Evolutionary conservation across 2,888 invertebrate species (phyloP).

Genomic region (Eristalinus sepulchralis): DNA sequence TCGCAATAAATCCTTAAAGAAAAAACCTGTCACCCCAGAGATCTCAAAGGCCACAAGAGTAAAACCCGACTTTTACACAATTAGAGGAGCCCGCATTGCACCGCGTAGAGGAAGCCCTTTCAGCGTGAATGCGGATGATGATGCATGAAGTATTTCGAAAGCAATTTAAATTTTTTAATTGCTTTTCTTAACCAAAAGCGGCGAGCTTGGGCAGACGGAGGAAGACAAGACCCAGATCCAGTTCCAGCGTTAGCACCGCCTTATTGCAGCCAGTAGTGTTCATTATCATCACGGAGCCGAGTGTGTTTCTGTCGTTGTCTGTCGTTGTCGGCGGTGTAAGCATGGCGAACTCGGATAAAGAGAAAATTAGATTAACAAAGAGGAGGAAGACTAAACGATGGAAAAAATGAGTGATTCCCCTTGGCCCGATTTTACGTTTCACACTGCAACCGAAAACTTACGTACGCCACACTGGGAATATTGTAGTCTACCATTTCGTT

Average conservation of each 20-base stretch:
- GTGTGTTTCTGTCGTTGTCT: slow-evolving; percentile 1
- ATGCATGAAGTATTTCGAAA: slow-evolving; percentile 61
- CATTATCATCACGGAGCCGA: slow-evolving; percentile 24
- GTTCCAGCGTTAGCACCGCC: neutral
- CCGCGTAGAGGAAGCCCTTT: neutral
- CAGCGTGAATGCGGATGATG: neutral
- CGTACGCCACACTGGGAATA: neutral
- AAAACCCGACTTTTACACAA: slow-evolving; percentile 19
- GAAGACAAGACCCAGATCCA: slow-evolving; percentile 31
- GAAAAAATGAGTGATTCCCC: slow-evolving; percentile 45
- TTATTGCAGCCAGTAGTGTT: slow-evolving; percentile 36
- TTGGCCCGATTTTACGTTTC: neutral
- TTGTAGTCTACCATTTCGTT: slow-evolving; percentile 34
- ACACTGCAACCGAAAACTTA: slow-evolving; percentile 26
- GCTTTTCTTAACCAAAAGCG: slow-evolving; percentile 61
- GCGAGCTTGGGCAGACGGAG: neutral
- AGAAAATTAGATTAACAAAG: slow-evolving; percentile 51
- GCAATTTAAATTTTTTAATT: slow-evolving; percentile 67
- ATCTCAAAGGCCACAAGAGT: neutral
- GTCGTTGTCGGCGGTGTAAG: slow-evolving; percentile 31
- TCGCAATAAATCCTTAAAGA: neutral
- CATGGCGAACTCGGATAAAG: slow-evolving; percentile 37
- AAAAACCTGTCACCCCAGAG: neutral
- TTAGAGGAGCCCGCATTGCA: slow-evolving; percentile 9
- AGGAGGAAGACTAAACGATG: slow-evolving; percentile 26